Base-by-base conservation (phyloP, 1,140 invertebrate genomes). In the Harpegnathos saltator region DNA sequence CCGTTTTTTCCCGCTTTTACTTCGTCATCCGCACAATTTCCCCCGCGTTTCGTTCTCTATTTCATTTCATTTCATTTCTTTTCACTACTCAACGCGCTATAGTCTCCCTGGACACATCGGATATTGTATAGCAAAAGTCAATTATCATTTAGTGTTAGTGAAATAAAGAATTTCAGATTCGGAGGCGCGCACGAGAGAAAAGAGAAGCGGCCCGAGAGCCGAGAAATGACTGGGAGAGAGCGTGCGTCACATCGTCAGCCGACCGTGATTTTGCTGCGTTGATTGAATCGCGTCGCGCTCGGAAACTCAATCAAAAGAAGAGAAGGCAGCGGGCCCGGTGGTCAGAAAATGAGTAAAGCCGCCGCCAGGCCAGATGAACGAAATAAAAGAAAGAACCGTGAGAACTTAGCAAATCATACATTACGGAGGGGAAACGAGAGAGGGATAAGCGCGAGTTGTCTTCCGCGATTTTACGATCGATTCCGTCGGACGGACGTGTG, bases 161-260 rank as follows among this genome's bases (percentile, higher is more conserved):
- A 74, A 61, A 44, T 69, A 19, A 83, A 68, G 29, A 83, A 63
- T 58, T 69, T 19, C 15, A 58, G 1, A 56, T 84, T n/a, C 9
- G 52, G 54, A 89, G 56, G 15, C 29, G 80, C 38, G 77, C 38
- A 44, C 58, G 84, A 89, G 78, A 88, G 68, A 80, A 74, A 84
- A 86, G 71, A 89, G 56, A 71, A 82, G 66, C 38, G 78, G 59
- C 52, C 4, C 50, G 48, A 72, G 59, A 65, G 62, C 52, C 65
- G 56, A 65, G 56, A 54, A 69, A 26, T 82, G 71, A 88, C 14
- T 52, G 66, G 72, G 77, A 88, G 86, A 88, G 87, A 88, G 83
- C 77, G 80, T 81, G 82, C 61, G 71, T 73, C 52, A 74, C 78
- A 74, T 83, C 22, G 84, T 77, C 59, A 84, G 81, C 52, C 73